Evolutionary conservation across 1,140 invertebrate species (phyloP).

Genomic region (Xylocopa sonorina): DNA sequence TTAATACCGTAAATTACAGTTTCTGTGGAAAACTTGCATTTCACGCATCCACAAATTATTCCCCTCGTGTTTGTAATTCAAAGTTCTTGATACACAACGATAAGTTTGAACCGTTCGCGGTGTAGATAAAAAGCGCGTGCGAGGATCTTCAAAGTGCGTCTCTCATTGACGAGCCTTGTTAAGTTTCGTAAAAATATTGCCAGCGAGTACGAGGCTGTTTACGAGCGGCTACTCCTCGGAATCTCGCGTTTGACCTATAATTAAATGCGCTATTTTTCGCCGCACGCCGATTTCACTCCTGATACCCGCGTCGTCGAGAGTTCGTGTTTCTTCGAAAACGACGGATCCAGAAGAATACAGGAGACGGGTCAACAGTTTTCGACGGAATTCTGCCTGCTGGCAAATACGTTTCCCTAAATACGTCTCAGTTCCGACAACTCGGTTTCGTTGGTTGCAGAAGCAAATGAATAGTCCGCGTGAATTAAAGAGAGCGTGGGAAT

Average conservation of each 20-base stretch:
- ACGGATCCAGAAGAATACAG: neutral
- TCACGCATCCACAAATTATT: too few species aligned
- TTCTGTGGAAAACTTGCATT: too few species aligned
- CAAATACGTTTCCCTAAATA: neutral
- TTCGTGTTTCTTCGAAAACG: constrained; percentile 6
- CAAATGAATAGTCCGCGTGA: neutral
- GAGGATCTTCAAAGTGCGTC: neutral
- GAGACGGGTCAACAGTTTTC: neutral
- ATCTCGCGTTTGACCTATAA: constrained; percentile 56
- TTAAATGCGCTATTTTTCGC: constrained; percentile 64
- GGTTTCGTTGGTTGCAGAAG: too few species aligned
- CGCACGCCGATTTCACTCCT: constrained; percentile 29
- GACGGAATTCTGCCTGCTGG: too few species aligned
- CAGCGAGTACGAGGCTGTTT: constrained; percentile 15
- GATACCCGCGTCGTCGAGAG: constrained; percentile 13
- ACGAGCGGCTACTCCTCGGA: constrained; percentile 35
- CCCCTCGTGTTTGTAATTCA: too few species aligned
- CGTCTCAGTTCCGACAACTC: too few species aligned
- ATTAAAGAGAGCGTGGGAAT: neutral
- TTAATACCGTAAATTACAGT: too few species aligned
- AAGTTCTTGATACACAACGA: too few species aligned
- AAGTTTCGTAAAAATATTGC: constrained; percentile 5
- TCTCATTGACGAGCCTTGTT: neutral
- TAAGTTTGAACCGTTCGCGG: too few species aligned
- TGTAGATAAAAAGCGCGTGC: too few species aligned